phyloP scores from a whole-genome alignment of 1,140 invertebrate species.

The Drosophila pallidifrons region DNA sequence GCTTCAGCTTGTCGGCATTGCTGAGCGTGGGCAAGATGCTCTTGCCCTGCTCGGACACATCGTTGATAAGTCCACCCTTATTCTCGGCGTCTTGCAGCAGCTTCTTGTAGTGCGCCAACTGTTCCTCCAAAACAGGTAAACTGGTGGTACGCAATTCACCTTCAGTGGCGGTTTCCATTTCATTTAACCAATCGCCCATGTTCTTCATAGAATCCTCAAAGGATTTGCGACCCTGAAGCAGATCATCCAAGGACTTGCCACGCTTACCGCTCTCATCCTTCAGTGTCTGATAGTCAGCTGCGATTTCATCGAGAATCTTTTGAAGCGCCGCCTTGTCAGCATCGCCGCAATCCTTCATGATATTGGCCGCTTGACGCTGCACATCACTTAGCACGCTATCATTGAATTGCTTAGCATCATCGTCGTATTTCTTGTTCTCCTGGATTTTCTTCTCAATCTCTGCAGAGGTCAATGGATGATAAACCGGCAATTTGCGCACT shows the following conservation, averaged over 20 bases:
- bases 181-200: conserved; percentile 93
- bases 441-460: conserved; percentile 92
- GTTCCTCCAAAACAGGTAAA: conserved; percentile 93
- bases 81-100: conserved; percentile 90
- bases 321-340: conserved; percentile 89
- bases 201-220: conserved; percentile 93
- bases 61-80: conserved; percentile 89
- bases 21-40: conserved; percentile 92
- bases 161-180: conserved; percentile 93
- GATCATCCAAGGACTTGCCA: conserved; percentile 89
- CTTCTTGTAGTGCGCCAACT: conserved; percentile 93
- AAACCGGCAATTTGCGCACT: conserved; percentile 90
- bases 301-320: conserved; percentile 88
- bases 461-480: conserved; percentile 89
- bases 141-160: conserved; percentile 91
- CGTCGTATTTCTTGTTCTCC: conserved; percentile 90
- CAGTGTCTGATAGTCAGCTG: conserved; percentile 89
- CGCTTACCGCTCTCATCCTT: conserved; percentile 91
- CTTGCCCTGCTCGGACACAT: conserved; percentile 92
- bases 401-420: conserved; percentile 92
- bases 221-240: conserved; percentile 90
- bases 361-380: conserved; percentile 90
- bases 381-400: conserved; percentile 91
- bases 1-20: conserved; percentile 92
- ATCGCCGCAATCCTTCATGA: conserved; percentile 93